Evolutionary conservation across 2,797 vertebrate genomes (phyloP), one percentile per base, ranked within the genome.

Genomic region (Cercopithecus mitis): DNA sequence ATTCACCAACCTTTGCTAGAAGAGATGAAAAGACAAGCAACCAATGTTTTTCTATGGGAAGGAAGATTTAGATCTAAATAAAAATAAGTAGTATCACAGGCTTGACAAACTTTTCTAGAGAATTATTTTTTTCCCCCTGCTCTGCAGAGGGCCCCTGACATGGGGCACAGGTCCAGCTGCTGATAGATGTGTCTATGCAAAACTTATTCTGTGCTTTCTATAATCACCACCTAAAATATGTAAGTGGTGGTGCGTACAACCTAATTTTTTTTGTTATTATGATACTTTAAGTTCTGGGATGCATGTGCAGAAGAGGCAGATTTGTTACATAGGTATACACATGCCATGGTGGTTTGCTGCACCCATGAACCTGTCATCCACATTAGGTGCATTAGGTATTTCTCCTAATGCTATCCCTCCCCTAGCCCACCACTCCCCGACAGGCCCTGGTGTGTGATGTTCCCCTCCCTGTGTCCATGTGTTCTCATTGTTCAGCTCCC

Each of bases 141-240:
- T 95, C 47, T 84, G 25, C 47, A 96, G 79, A 95, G 33, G 64
- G 27, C 27, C 61, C 43, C 58, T 79, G 41, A 47, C 17, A 41
- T 20, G 73, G 77, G n/a, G 2, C 14, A 25, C 33, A 55, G 12
- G 58, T 76, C 41, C 39, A 58, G 79, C 82, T 86, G 47, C 61
- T 64, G 84, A 77, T 3, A 89, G 55, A 76, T 72, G 14, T 47
- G 9, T 58, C 36, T 43, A 5, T 72, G 33, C 33, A 97, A 95
- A 76, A 27, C 57, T 92, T 75, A 95, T 80, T 96, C 79, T 83
- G 25, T 94, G 24, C 93, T 90, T 97, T 81, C 36, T 88, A 17
- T 94, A 84, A 88, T 83, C 76, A 93, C 89, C 45, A 84, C 24
- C 86, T 89, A 93, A 92, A 96, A 95, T 76, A 90, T 55, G 14